phyloP scores from a whole-genome alignment of 2,113 vertebrate species.

The Zosterops japonicus region DNA sequence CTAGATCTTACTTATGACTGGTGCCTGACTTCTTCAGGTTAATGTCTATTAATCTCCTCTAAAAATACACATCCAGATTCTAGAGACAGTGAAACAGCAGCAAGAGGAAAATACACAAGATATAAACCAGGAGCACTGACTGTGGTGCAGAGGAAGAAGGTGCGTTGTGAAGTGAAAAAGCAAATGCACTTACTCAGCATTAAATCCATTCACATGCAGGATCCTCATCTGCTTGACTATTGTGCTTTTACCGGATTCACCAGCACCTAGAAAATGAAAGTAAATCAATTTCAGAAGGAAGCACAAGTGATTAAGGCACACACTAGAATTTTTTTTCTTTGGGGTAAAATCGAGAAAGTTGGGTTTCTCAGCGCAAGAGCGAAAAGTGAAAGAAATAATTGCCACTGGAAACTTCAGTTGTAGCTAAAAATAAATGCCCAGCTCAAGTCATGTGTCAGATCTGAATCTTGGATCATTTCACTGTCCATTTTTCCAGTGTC shows the following conservation, averaged over 20 bases:
- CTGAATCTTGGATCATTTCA: constrained; percentile 66
- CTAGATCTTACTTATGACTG: not conserved
- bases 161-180: constrained; percentile 3
- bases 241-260: constrained; percentile 98
- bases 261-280: constrained; percentile 88
- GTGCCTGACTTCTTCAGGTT: not conserved
- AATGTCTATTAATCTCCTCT: not conserved
- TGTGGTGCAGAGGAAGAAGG: not conserved
- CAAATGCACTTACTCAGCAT: constrained; percentile 91
- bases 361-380: constrained; percentile 12
- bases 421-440: constrained; percentile 67
- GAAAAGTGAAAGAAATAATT: constrained; percentile 59
- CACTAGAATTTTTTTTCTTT: not conserved
- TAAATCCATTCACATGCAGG: constrained; percentile 97
- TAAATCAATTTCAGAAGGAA: constrained; percentile 71
- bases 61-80: not conserved
- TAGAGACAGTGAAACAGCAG: not conserved
- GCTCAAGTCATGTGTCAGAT: constrained; percentile 62
- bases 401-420: constrained; percentile 69
- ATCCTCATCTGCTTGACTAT: constrained; percentile 98
- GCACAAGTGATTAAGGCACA: constrained; percentile 27
- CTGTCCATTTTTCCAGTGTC: constrained; percentile 61
- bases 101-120: not conserved
- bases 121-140: not conserved
- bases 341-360: constrained; percentile 34